Base-by-base conservation (phyloP, 2,797 vertebrate species). In the Cirrhinus mrigala region DNA sequence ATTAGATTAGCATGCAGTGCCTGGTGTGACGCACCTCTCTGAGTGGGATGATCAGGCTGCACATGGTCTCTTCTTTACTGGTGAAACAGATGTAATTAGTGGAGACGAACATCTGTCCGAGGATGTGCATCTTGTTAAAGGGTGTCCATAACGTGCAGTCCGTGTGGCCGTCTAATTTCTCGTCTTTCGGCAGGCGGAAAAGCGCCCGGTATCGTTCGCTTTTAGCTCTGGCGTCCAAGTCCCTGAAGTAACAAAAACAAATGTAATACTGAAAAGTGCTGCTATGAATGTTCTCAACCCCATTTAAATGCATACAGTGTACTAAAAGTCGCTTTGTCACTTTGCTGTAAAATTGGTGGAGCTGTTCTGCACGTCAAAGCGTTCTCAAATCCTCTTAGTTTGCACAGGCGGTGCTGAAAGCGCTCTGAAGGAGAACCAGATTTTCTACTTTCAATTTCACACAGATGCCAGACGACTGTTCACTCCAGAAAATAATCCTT, bases 1-100 rank as follows among this genome's bases (percentile, higher is more conserved):
- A 29, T 56, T 52, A 40, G 52, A 6, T 58, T 9, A 77, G 20
- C 3, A 6, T n/a, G 10, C 18, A 60, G 56, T 4, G 56, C 3
- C 37, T 12, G 60, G 56, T 29, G 33, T 27, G 20, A 90, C 90
- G 89, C 88, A 97, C 98, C 97, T 99, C 98, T 48, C 98, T 94
- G 44, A 99, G 95, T 0, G 98, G 98, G 86, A 99, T 98, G 80
- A 99, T 99, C 93, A 99, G 97, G 92, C 97, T 99, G 83, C 98
- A 99, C 75, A 96, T 85, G 0, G 96, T 97, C 90, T 99, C 98
- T 71, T 99, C 98, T 92, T 99, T 99, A 94, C 98, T 98, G 90
- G 96, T 97, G 92, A 99, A 99, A 94, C 98, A 99, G 94, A 99
- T 99, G 92, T 99, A 99, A 94, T 99, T 99, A 50, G 97, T 98